These are phyloP conservation scores for Dicrurus megarhynchus DNA, from an alignment of 2,113 vertebrate species.

Conservation along the genomic window DNA sequence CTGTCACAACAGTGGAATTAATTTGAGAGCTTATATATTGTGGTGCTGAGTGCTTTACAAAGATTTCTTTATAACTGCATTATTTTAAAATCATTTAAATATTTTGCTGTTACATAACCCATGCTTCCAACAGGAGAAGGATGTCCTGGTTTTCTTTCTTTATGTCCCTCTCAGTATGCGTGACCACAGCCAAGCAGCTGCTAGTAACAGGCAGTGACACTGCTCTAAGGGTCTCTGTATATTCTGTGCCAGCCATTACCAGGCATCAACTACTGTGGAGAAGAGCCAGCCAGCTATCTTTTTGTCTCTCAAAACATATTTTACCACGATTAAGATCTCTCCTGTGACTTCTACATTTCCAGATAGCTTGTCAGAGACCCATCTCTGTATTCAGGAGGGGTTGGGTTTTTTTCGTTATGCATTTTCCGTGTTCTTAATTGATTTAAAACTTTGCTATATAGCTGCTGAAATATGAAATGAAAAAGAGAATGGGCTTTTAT, in stretches of 20 bases:
- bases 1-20: background rate
- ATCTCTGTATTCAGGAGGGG: background rate
- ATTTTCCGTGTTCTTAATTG: background rate
- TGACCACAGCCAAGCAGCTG: constrained; percentile 38
- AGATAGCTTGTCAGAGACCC: background rate
- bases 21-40: background rate
- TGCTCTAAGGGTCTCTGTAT: constrained; percentile 25
- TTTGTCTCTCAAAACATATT: constrained; percentile 5
- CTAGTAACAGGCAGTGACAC: constrained; percentile 63
- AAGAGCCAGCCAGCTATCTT: constrained; percentile 7
- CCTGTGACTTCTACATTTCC: background rate
- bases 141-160: constrained; percentile 8
- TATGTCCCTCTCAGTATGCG: constrained; percentile 40
- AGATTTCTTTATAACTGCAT: background rate
- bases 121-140: background rate
- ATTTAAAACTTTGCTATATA: background rate
- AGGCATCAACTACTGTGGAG: background rate
- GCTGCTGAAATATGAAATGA: background rate
- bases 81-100: background rate
- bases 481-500: background rate
- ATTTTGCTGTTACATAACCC: background rate
- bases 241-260: constrained; percentile 42
- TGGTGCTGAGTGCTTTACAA: background rate
- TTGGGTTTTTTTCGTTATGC: background rate
- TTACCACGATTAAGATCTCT: background rate